Conservation (phyloP, 2,888 invertebrate genomes). For the Fragum whitleyi region DNA sequence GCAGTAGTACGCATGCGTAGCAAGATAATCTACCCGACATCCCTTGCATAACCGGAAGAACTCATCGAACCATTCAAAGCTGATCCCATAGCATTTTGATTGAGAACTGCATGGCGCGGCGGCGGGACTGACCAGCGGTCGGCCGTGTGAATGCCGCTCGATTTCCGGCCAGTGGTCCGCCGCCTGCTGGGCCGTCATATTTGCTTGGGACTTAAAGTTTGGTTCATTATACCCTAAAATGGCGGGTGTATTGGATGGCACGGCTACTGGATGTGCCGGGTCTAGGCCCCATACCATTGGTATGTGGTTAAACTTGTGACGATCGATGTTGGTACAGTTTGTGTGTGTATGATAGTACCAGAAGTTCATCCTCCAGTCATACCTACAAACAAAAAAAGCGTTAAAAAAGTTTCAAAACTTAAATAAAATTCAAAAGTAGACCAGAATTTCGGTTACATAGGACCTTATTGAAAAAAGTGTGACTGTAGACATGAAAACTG, state of each 20-base stretch:
- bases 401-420: slow-evolving; percentile 10
- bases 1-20: slow-evolving; percentile 66
- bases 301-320: slow-evolving; percentile 45
- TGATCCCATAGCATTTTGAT: slow-evolving; percentile 43
- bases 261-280: slow-evolving; percentile 17
- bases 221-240: slow-evolving; percentile 73
- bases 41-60: slow-evolving; percentile 67
- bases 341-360: slow-evolving; percentile 36
- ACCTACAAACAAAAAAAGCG: slow-evolving; percentile 42
- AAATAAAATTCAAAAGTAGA: background rate
- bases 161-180: slow-evolving; percentile 66
- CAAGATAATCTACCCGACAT: slow-evolving; percentile 70
- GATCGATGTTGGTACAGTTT: slow-evolving; percentile 41
- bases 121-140: slow-evolving; percentile 67
- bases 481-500: too few species aligned
- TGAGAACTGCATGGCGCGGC: slow-evolving; percentile 59
- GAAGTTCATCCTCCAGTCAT: slow-evolving; percentile 55
- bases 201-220: slow-evolving; percentile 65
- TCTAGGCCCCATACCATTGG: slow-evolving; percentile 71
- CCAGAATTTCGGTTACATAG: background rate
- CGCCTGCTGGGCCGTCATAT: slow-evolving; percentile 65
- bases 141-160: slow-evolving; percentile 50
- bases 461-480: background rate
- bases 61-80: slow-evolving; percentile 66
- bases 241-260: slow-evolving; percentile 45